Percentiles rank a stretch among this genome's conserved stretches.
Conservation (phyloP, 2,113 vertebrate species). For the Pantherophis guttatus region DNA sequence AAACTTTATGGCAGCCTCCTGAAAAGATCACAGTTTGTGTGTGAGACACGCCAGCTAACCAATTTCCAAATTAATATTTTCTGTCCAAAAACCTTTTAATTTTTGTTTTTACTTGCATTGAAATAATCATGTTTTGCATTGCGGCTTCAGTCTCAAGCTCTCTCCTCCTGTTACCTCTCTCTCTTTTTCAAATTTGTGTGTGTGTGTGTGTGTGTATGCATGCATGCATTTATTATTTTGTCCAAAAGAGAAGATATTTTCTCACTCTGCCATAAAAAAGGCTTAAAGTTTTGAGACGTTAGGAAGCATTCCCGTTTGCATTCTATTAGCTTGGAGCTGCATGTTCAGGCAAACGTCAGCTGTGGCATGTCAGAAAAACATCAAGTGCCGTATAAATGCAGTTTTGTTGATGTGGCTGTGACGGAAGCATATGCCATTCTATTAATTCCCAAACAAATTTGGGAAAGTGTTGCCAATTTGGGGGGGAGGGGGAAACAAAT, state of each 20-base stretch:
- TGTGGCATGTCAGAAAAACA: constrained; percentile 45
- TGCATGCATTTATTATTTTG: constrained; percentile 20
- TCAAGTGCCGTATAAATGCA: constrained; percentile 41
- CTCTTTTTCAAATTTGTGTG: background rate
- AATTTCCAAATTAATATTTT: constrained; percentile 84
- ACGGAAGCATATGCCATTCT: constrained; percentile 54
- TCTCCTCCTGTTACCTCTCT: background rate
- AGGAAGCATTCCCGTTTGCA: constrained; percentile 72
- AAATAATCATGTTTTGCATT: constrained; percentile 70
- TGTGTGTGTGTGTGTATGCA: background rate
- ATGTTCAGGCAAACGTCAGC: constrained; percentile 60
- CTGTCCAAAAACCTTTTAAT: background rate
- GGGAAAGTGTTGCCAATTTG: constrained; percentile 43
- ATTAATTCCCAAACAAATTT: constrained; percentile 62
- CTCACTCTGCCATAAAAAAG: constrained; percentile 49
- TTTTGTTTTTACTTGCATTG: constrained; percentile 47
- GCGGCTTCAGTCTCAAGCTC: constrained; percentile 53
- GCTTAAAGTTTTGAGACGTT: constrained; percentile 72
- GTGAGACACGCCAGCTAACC: constrained; percentile 76
- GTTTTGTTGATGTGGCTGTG: constrained; percentile 53
- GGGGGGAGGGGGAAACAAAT: constrained; percentile 25
- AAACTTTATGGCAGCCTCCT: constrained; percentile 65
- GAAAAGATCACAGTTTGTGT: constrained; percentile 68
- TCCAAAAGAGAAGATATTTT: constrained; percentile 48
- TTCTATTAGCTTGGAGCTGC: constrained; percentile 66